phyloP scores from a whole-genome alignment of 2,113 vertebrate genomes.

The Toxotes jaculatrix region DNA sequence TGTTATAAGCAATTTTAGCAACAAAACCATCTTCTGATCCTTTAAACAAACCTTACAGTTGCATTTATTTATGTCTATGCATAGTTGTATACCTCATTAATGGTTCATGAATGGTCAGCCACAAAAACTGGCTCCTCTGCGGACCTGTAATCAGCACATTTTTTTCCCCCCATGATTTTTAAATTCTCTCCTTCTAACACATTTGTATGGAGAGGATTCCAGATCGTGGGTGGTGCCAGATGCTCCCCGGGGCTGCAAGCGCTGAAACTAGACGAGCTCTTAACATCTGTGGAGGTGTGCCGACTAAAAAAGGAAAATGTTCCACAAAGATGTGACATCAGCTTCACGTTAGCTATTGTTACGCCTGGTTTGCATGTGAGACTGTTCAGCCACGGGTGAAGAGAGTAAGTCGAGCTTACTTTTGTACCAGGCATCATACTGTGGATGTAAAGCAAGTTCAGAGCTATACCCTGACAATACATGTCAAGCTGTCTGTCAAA shows the following conservation, averaged over 20 bases:
- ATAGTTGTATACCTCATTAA: neutral
- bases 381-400: neutral
- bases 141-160: constrained; percentile 17
- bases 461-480: neutral
- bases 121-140: neutral
- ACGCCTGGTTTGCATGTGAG: constrained; percentile 3
- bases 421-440: neutral
- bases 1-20: neutral
- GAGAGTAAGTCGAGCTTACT: neutral
- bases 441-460: constrained; percentile 6
- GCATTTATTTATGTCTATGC: neutral
- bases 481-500: constrained; percentile 7
- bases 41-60: neutral
- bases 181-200: constrained; percentile 28
- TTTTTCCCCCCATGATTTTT: neutral
- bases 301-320: constrained; percentile 36
- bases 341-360: constrained; percentile 21
- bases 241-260: constrained; percentile 44
- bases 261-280: constrained; percentile 32
- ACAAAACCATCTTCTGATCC: neutral
- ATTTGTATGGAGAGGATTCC: constrained; percentile 42
- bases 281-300: constrained; percentile 63
- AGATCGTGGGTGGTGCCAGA: constrained; percentile 62
- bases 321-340: constrained; percentile 43
- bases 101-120: constrained; percentile 15